Conservation (phyloP, 2,888 invertebrate species). For the Limnephilus rhombicus region DNA sequence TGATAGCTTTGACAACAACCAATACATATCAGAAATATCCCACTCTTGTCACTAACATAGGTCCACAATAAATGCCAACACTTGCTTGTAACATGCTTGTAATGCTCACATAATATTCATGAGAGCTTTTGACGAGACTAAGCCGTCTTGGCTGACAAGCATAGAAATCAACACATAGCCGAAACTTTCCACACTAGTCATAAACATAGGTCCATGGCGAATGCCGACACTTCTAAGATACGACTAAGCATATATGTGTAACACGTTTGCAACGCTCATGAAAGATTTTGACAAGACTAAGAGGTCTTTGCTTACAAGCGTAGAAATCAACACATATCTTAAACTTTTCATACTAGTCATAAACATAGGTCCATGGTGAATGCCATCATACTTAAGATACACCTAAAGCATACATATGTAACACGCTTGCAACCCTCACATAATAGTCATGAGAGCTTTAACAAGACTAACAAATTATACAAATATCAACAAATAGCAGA, state of each 20-base stretch:
- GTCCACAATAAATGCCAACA: background rate
- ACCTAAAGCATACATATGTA: too few relatives aligned
- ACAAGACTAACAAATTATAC: too few relatives aligned
- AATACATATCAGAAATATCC: background rate
- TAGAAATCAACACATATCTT: background rate
- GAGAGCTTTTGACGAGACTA: too few relatives aligned
- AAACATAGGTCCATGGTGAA: background rate
- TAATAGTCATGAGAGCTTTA: too few relatives aligned
- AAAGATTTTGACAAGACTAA: background rate
- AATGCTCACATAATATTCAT: too few relatives aligned
- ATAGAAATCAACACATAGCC: background rate
- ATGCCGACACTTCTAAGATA: background rate
- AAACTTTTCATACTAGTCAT: background rate
- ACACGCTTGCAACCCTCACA: too few relatives aligned
- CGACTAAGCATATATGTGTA: background rate
- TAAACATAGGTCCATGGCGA: background rate
- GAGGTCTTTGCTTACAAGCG: background rate
- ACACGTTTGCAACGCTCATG: background rate
- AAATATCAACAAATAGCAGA: too few relatives aligned
- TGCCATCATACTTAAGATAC: too few relatives aligned
- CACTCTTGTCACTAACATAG: background rate
- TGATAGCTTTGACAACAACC: slow-evolving; percentile 74
- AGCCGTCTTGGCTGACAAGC: background rate
- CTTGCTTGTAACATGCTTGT: background rate
- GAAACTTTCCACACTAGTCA: background rate